Evolutionary conservation across 2,113 vertebrate genomes (phyloP), one percentile per base, ranked within the genome.

Genomic region (Plestiodon gilberti): DNA sequence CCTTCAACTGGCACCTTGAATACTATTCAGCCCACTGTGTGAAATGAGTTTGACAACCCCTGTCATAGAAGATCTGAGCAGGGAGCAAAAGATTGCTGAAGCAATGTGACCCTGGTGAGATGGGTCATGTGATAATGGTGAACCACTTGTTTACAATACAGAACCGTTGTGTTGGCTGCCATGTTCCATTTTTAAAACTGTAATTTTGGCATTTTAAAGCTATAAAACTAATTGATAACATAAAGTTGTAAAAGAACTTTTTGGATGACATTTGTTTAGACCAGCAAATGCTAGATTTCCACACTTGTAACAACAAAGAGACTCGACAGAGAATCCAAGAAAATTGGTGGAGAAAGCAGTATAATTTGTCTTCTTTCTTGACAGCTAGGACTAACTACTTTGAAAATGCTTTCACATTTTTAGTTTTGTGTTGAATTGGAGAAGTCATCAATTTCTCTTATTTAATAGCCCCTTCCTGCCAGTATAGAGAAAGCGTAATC

Each of bases 321-420:
- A 71, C 28, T 55, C 33, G 28, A 30, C 61, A 52, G 11, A 23
- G 30, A 70, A 71, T 25, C 20, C 20, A 57, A 81, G 65, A 65
- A 43, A 65, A 69, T 4, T 22, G 10, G 30, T 30, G n/a, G 9
- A n/a, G 33, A 70, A 57, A 71, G 67, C 2, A 30, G 8, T 71
- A 17, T 71, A 82, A 82, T 82, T 82, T 82, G 52, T 52, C n/a
- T 82, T 55, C 81, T 71, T 55, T 23, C 33, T 55, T 55, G 81
- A 82, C 43, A 71, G 67, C n/a, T n/a, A 35, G n/a, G 48, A 57
- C 67, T 82, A 82, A 71, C 65, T 71, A 55, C 43, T 82, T 71
- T 82, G 67, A 82, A 82, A 82, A 82, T 35, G 67, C n/a, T 82
- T 55, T 82, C 30, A 71, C 67, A 25, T 71, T 82, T 70, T 81